phyloP scores from a whole-genome alignment of 2,797 vertebrate genomes.

The Rhabdophis nuchalis region DNA sequence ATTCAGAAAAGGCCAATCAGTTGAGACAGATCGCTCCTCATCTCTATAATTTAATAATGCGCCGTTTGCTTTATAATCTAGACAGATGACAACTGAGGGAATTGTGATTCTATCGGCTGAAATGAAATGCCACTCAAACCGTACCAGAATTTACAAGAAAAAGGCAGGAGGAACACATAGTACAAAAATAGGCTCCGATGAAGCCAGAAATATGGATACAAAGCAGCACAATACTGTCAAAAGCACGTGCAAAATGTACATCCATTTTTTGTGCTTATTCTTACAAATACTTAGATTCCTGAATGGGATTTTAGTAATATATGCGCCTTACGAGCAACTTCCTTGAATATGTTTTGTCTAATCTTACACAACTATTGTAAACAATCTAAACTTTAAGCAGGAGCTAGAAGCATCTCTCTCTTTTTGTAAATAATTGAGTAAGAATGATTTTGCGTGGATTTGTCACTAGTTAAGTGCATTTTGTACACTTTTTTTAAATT shows the following conservation, averaged over 20 bases:
- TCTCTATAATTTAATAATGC: conserved; percentile 38
- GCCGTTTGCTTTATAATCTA: conserved; percentile 26
- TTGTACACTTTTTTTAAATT: not conserved
- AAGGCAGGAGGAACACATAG: not conserved
- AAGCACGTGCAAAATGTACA: not conserved
- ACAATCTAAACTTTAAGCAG: not conserved
- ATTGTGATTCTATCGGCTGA: conserved; percentile 18
- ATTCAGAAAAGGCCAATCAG: conserved; percentile 49
- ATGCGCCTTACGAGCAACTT: not conserved
- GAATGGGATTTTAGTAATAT: not conserved
- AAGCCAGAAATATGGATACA: not conserved
- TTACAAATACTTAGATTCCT: not conserved
- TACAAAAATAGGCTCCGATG: not conserved
- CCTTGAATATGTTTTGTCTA: not conserved
- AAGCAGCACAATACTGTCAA: no score
- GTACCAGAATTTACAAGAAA: not conserved
- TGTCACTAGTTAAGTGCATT: not conserved
- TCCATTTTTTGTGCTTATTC: not conserved
- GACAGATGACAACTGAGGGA: conserved; percentile 37
- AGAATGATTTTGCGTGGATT: not conserved
- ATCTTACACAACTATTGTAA: not conserved
- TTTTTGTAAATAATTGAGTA: not conserved
- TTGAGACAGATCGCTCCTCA: conserved; percentile 19
- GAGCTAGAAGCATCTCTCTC: not conserved
- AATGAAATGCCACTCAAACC: conserved; percentile 36